phyloP scores from a whole-genome alignment of 2,113 vertebrate genomes.

The Scolopax mira region DNA sequence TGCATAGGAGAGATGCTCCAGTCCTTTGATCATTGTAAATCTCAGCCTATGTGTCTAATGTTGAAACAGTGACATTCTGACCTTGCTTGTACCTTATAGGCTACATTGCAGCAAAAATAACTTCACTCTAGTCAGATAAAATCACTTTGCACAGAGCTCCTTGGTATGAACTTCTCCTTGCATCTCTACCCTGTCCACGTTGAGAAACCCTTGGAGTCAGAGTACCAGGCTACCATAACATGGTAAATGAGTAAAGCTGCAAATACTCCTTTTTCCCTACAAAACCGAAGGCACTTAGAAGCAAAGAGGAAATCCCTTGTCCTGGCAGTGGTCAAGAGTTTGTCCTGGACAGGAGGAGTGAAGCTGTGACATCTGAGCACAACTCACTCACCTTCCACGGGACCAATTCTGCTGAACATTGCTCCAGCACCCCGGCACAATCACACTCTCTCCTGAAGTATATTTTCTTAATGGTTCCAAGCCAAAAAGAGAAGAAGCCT shows the following conservation, averaged over 20 bases:
- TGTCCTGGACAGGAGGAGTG: neutral
- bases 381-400: neutral
- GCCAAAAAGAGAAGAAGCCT: neutral
- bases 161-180: neutral
- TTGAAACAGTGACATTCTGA: neutral
- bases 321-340: neutral
- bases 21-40: neutral
- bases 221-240: neutral
- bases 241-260: accelerated
- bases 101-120: neutral
- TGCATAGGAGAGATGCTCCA: too few species aligned
- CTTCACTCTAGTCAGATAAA: neutral
- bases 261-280: neutral
- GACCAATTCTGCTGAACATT: neutral
- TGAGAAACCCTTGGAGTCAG: neutral
- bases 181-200: neutral
- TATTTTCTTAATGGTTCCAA: neutral
- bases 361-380: neutral
- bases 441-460: neutral
- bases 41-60: neutral
- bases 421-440: neutral
- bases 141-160: neutral
- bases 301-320: neutral
- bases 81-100: neutral
- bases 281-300: neutral